Evolutionary conservation across 2,797 vertebrate species (phyloP), one percentile per base, ranked within the genome.

Genomic region (Muraenolepis orangiensis): DNA sequence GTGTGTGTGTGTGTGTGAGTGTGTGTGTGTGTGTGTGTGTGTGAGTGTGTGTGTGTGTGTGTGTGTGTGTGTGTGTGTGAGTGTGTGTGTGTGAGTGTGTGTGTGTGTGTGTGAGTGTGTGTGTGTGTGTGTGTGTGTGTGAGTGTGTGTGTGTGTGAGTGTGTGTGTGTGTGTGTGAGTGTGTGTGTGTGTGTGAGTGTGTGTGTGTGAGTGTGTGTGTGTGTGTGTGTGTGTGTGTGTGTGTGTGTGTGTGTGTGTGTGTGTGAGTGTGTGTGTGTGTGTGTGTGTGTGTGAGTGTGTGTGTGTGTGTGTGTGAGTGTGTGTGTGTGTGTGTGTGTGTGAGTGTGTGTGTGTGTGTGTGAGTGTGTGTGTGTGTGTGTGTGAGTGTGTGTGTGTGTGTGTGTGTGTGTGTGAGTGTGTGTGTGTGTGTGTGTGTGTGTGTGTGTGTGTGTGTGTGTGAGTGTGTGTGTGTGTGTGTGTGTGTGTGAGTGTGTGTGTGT

Each of bases 21-120:
- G 74, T 77, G 72, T 74, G 66, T n/a, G n/a, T n/a, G n/a, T n/a
- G n/a, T n/a, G n/a, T n/a, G 42, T 46, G 42, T 46, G 42, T 14
- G 13, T 42, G 40, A 14, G 40, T 13, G 40, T 51, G 3, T 38
- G 36, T 38, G 36, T 38, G 36, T 57, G 51, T 57, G 51, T 18
- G n/a, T 31, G 66, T 72, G 28, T 70, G 32, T 26, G 8, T 70
- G 32, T 20, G 20, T 26, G 34, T 8, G 11, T 30, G 70, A 18
- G 31, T 30, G 42, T 51, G 28, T 30, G 16, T 3, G 32, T 72
- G 23, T 30, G 26, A 7, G 40, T 57, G 38, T 51, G 26, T 20
- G 74, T 81, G 72, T 32, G 36, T 26, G 26, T 42, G 34, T 68
- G 31, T 40, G 34, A 76, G 71, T 73, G 72, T 64, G 7, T 66